Conservation (phyloP, 2,797 vertebrate genomes). For the Sarcophilus harrisii region DNA sequence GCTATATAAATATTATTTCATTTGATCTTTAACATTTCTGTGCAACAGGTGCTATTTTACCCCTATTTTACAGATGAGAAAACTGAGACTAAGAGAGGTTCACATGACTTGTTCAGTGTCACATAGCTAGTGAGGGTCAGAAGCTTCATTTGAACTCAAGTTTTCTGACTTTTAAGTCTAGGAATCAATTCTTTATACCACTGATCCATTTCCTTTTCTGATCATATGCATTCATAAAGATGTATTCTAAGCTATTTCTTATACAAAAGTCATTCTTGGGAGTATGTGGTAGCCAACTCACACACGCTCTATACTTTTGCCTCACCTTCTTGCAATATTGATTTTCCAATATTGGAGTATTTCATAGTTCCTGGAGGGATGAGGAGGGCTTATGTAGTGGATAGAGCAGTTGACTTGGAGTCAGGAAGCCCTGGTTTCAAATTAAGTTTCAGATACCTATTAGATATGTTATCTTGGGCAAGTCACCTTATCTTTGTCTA, state of each 20-base stretch:
- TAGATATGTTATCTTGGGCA: not conserved
- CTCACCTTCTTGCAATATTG: not conserved
- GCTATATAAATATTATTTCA: not conserved
- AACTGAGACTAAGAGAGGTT: not conserved
- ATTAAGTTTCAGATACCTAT: not conserved
- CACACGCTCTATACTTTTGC: not conserved
- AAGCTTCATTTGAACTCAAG: not conserved
- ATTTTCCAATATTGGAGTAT: not conserved
- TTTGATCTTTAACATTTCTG: not conserved
- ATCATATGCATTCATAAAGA: not conserved
- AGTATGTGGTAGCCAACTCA: not conserved
- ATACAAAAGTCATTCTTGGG: not conserved
- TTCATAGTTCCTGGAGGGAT: not conserved
- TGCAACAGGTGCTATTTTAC: not conserved
- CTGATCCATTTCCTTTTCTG: not conserved
- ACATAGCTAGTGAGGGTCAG: conserved; percentile 6
- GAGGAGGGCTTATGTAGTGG: too few species aligned
- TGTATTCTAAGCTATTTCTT: not conserved
- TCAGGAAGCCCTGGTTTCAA: not conserved
- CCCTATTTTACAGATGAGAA: not conserved
- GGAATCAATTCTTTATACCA: not conserved
- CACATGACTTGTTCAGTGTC: not conserved
- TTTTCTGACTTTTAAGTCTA: not conserved
- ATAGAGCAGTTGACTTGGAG: not conserved
- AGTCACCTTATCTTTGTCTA: not conserved